Conservation (phyloP, 2,113 vertebrate species). For the Zapus hudsonius region DNA sequence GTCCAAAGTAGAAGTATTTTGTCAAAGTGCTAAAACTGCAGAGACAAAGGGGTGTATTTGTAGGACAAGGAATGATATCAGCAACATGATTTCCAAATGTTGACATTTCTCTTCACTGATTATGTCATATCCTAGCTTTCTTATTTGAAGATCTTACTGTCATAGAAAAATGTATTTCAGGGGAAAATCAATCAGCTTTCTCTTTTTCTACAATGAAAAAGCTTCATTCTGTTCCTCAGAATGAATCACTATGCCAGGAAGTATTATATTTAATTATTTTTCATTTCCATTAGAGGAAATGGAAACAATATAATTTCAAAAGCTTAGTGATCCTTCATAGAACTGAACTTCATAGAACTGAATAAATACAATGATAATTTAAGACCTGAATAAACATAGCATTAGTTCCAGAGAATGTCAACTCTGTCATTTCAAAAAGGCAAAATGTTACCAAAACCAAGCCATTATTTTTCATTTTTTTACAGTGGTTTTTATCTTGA, state of each 20-base stretch:
- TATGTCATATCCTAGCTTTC: not conserved
- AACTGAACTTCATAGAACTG: no score
- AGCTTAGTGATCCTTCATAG: not conserved
- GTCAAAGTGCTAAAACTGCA: not conserved
- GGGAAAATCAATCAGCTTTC: not conserved
- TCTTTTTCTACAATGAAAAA: conserved; percentile 19
- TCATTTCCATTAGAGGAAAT: conserved; percentile 12
- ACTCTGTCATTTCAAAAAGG: not conserved
- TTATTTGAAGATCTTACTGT: conserved; percentile 9
- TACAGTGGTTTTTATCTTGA: conserved; percentile 49
- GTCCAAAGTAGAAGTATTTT: conserved; percentile 24
- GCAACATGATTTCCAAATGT: conserved; percentile 7
- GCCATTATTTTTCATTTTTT: conserved; percentile 41
- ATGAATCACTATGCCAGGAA: not conserved
- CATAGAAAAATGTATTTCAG: not conserved
- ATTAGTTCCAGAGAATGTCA: conserved; percentile 33
- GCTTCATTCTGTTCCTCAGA: not conserved
- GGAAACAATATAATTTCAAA: not conserved
- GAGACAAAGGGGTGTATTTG: not conserved
- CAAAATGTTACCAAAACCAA: not conserved
- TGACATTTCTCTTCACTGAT: not conserved
- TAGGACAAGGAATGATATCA: not conserved
- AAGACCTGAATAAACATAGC: not conserved
- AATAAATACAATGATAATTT: not conserved
- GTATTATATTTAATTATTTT: not conserved